phyloP scores from a whole-genome alignment of 2,797 vertebrate genomes.

The Phaenicophaeus curvirostris region DNA sequence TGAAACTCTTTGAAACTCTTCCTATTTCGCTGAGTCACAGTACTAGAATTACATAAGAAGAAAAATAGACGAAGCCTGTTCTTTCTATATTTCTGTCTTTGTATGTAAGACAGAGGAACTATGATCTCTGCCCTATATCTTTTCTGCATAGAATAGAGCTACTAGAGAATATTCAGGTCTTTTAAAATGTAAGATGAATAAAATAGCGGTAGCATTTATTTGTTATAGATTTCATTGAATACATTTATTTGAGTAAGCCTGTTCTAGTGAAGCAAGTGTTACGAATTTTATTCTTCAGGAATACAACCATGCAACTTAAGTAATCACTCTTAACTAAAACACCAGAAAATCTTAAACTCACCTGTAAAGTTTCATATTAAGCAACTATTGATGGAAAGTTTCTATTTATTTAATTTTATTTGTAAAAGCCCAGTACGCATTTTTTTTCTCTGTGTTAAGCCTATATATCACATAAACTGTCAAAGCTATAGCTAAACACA shows the following conservation, averaged over 20 bases:
- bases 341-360: not conserved
- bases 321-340: not conserved
- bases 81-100: not conserved
- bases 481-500: not conserved
- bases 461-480: not conserved
- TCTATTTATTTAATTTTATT: not conserved
- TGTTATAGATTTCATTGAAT: not conserved
- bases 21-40: not conserved
- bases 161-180: not conserved
- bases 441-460: not conserved
- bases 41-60: not conserved
- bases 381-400: not conserved
- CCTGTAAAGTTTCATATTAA: not conserved
- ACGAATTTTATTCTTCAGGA: not conserved
- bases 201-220: not conserved
- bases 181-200: not conserved
- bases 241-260: not conserved
- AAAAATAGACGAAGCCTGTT: not conserved
- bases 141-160: not conserved
- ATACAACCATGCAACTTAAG: not conserved
- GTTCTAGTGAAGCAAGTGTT: not conserved
- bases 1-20: constrained; percentile 13
- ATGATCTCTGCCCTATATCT: not conserved
- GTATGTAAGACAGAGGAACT: not conserved
- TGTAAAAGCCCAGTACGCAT: not conserved